These are phyloP conservation scores for Struthidea cinerea DNA, from an alignment of 2,113 vertebrate genomes.

Conservation along the genomic window DNA sequence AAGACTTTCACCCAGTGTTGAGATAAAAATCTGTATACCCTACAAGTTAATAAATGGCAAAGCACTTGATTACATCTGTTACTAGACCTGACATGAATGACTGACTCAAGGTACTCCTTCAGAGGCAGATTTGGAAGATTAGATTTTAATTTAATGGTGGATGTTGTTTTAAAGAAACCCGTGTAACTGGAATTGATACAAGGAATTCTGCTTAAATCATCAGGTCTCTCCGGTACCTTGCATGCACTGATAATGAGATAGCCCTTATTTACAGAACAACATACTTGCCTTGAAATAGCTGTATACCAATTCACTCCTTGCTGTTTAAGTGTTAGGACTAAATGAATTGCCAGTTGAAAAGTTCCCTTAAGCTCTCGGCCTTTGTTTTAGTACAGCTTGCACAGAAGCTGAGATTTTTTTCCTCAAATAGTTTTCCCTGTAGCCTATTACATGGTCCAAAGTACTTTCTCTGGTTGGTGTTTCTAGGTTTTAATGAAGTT, in stretches of 20 bases:
- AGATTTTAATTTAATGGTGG: not conserved
- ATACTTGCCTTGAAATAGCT: not conserved
- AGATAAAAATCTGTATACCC: not conserved
- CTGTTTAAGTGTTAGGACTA: not conserved
- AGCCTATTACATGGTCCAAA: not conserved
- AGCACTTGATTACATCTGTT: not conserved
- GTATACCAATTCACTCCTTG: not conserved
- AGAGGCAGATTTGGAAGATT: not conserved
- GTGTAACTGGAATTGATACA: not conserved
- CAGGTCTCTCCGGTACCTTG: not conserved
- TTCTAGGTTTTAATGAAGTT: not conserved
- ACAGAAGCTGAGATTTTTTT: not conserved
- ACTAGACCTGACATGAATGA: not conserved
- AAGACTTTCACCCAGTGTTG: not conserved
- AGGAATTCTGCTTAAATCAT: not conserved
- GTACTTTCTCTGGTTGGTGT: not conserved
- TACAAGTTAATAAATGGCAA: constrained; percentile 13
- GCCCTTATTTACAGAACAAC: not conserved
- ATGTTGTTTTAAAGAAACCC: not conserved
- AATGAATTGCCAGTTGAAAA: not conserved
- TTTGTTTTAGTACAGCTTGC: not conserved
- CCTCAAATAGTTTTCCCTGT: not conserved
- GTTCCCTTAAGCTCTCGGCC: not conserved
- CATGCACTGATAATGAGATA: not conserved
- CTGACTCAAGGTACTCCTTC: not conserved